Conservation (phyloP, 2,888 invertebrate genomes). For the Mycogona germanica region DNA sequence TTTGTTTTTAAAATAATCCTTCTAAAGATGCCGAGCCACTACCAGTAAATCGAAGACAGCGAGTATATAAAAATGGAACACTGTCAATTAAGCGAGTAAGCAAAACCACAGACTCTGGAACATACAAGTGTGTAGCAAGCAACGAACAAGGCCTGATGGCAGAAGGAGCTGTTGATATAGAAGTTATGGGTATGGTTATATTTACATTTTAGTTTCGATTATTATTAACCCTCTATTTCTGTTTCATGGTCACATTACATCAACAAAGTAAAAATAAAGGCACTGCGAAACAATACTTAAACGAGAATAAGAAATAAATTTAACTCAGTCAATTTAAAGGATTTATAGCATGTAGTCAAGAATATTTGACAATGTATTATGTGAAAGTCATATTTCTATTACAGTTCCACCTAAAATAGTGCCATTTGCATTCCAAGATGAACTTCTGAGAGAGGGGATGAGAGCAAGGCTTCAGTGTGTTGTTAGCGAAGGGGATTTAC, state of each 20-base stretch:
- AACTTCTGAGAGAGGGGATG: slow-evolving; percentile 12
- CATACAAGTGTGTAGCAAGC: background rate
- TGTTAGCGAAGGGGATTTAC: slow-evolving; percentile 30
- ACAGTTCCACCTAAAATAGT: slow-evolving; percentile 14
- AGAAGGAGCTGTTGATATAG: background rate
- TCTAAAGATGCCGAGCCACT: slow-evolving; percentile 3
- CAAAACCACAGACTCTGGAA: background rate
- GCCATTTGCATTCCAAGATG: slow-evolving; percentile 12
- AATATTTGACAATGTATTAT: background rate
- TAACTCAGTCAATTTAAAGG: background rate
- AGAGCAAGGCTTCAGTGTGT: slow-evolving; percentile 19
- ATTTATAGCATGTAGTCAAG: background rate
- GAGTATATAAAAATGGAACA: background rate
- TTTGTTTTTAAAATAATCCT: background rate
- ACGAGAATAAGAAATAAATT: background rate
- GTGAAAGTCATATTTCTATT: background rate
- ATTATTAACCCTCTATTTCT: background rate
- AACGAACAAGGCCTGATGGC: background rate
- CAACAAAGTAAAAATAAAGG: too few species aligned
- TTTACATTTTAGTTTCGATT: background rate
- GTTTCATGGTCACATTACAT: too few species aligned
- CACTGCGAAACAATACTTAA: too few species aligned
- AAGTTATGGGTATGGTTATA: slow-evolving; percentile 1
- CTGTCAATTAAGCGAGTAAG: background rate
- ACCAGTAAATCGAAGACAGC: background rate